Base-by-base conservation (phyloP, 2,888 invertebrate species). In the Xestia rhomboidea region DNA sequence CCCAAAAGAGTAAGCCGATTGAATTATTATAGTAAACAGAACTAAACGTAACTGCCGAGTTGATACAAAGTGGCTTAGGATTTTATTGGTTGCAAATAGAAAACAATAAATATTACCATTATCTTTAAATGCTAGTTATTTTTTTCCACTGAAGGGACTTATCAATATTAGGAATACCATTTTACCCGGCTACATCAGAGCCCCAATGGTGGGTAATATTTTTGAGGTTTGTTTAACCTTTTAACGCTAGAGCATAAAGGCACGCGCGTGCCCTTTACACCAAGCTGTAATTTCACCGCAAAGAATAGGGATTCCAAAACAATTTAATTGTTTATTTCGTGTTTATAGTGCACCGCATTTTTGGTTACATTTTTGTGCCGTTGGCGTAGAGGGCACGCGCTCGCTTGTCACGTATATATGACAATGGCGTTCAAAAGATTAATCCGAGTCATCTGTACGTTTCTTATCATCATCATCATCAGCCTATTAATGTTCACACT, bases 1-100 rank as follows among this genome's bases (percentile, higher is more conserved):
- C 49, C 49, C 21, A 79, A 79, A 69, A 30, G 49, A 46, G n/a
- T 57, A 68, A 78, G 69, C 60, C 49, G 60, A 70, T 70, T 79
- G 15, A 78, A 57, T 79, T 69, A 76, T 76, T 69, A 69, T 15
- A 69, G 46, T 30, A 15, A 68, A 41, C 30, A 46, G 24, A 34
- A 68, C 46, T 78, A 68, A 68, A 78, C 10, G 54, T 46, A 77
- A 27, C 18, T 46, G 24, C 13, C 34, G 44, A 27, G 10, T 68
- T 15, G 38, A 44, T 24, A 67, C 44, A 13, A 13, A 44, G 4
- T 38, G 27, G 34, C 24, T 57, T 68, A 18, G 21, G 46, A n/a
- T 51, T 63, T 63, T 75, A 76, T 74, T 74, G 60, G 38, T 24
- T 49, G 34, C 2, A 30, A 38, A 13, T 60, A 24, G 18, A 46